These are phyloP conservation scores for Dryocosmus kuriphilus DNA, from an alignment of 2,888 invertebrate genomes.

Conservation along the genomic window DNA sequence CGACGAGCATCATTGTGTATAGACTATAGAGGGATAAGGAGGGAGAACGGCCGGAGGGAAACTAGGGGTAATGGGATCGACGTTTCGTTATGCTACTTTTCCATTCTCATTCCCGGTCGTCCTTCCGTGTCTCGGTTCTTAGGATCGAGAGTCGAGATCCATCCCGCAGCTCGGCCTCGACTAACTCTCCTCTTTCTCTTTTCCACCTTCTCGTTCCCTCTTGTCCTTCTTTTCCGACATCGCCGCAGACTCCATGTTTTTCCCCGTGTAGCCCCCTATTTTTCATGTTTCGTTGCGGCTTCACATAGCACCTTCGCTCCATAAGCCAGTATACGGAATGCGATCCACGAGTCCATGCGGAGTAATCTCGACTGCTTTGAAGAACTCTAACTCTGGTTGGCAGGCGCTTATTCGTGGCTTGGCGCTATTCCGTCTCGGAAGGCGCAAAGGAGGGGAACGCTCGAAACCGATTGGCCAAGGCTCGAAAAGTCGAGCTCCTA, in stretches of 20 bases:
- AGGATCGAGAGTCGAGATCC: constrained; percentile 50
- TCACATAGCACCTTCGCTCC: constrained; percentile 77
- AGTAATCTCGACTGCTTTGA: constrained; percentile 57
- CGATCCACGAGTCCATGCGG: constrained; percentile 70
- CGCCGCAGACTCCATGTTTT: constrained; percentile 71
- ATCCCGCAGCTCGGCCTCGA: constrained; percentile 56
- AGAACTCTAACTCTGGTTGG: constrained; percentile 65
- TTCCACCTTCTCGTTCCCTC: constrained; percentile 56
- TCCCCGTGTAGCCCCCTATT: constrained; percentile 77
- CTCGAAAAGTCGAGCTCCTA: constrained; percentile 38
- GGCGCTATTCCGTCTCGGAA: constrained; percentile 43
- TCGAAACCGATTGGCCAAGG: constrained; percentile 61
- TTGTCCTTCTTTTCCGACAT: constrained; percentile 54
- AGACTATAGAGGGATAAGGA: constrained; percentile 44
- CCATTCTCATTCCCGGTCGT: constrained; percentile 72
- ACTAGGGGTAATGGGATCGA: constrained; percentile 76
- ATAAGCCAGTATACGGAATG: constrained; percentile 50
- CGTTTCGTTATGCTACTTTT: constrained; percentile 77
- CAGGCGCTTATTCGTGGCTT: constrained; percentile 66
- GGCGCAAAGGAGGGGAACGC: constrained; percentile 44
- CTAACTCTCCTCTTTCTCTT: constrained; percentile 52
- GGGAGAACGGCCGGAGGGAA: constrained; percentile 51
- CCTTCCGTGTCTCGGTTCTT: constrained; percentile 62
- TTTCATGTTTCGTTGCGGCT: constrained; percentile 78
- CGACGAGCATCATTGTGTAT: constrained; percentile 62